Evolutionary conservation across 2,888 invertebrate genomes (phyloP), one percentile per base, ranked within the genome.

Genomic region (Eulithis testata): DNA sequence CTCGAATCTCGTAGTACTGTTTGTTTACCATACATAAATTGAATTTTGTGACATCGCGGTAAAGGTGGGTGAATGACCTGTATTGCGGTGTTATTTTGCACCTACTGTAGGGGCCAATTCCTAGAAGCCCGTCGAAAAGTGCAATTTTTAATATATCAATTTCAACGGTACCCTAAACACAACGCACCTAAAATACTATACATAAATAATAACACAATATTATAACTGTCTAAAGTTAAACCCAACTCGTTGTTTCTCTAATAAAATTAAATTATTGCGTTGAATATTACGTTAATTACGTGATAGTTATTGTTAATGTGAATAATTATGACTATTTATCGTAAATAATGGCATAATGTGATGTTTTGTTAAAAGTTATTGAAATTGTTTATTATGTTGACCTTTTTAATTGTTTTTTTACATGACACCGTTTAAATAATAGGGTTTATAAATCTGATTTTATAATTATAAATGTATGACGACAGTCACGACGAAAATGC

Each of bases 181-280:
- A 3, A 5, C 31, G 31, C 51, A 12, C n/a, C 51, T 51, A 21
- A 51, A 51, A 36, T 52, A 43, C 27, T 14, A 44, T 59, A 31
- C 27, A 57, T 64, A 43, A 60, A 60, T 51, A 14, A 40, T 45
- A 59, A 54, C 50, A 60, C 52, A n/a, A n/a, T n/a, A 61, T 53
- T 54, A 54, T 59, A 50, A 63, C 65, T 63, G 65, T 68, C 44
- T 40, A 37, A 58, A 63, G 36, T 51, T 56, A 63, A 72, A 51
- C 67, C 69, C 61, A 68, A 65, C 49, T 60, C 56, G 65, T 54
- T 44, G 65, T 65, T 69, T 61, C 52, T 37, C 71, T 65, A 65
- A 71, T 77, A 68, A 76, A 72, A 73, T 70, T 71, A 74, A 75
- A 73, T 73, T 72, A 76, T 73, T 68, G 60, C 70, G 50, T 27